Evolutionary conservation across 1,140 invertebrate species (phyloP).

Genomic region (Laodelphax striatellus): DNA sequence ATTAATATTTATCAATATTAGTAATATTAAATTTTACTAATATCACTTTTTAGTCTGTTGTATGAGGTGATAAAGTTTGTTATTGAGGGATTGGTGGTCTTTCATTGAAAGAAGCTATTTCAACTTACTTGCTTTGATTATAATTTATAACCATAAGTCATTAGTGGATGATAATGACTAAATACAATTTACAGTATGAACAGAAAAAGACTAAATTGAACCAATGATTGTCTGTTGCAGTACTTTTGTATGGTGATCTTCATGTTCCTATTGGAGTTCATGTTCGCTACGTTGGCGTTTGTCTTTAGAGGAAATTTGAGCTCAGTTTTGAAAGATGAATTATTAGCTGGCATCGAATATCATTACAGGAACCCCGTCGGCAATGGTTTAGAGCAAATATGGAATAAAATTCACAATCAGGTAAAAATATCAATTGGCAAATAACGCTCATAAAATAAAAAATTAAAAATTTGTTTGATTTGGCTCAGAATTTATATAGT

Average conservation of each 20-base stretch:
- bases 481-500: too few relatives aligned
- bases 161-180: too few relatives aligned
- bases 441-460: too few relatives aligned
- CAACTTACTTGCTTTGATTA: too few relatives aligned
- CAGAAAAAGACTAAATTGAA: neutral
- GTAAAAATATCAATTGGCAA: slow-evolving; percentile 34
- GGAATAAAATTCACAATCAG: slow-evolving; percentile 60
- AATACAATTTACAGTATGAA: too few relatives aligned
- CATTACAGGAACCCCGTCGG: slow-evolving; percentile 45
- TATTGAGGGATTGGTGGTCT: too few relatives aligned
- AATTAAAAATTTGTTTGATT: too few relatives aligned
- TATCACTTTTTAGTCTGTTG: too few relatives aligned
- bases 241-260: slow-evolving; percentile 74
- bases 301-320: slow-evolving; percentile 58
- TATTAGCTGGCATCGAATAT: slow-evolving; percentile 51
- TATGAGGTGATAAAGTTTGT: neutral
- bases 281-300: slow-evolving; percentile 63
- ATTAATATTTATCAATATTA: too few relatives aligned
- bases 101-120: too few relatives aligned
- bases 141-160: too few relatives aligned
- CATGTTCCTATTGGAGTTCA: slow-evolving; percentile 66
- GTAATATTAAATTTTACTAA: too few relatives aligned
- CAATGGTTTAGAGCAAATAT: slow-evolving; percentile 47
- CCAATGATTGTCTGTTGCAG: slow-evolving; percentile 36
- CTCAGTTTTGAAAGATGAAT: slow-evolving; percentile 48